Evolutionary conservation across 2,113 vertebrate genomes (phyloP).

Genomic region (Butastur rufipennis): DNA sequence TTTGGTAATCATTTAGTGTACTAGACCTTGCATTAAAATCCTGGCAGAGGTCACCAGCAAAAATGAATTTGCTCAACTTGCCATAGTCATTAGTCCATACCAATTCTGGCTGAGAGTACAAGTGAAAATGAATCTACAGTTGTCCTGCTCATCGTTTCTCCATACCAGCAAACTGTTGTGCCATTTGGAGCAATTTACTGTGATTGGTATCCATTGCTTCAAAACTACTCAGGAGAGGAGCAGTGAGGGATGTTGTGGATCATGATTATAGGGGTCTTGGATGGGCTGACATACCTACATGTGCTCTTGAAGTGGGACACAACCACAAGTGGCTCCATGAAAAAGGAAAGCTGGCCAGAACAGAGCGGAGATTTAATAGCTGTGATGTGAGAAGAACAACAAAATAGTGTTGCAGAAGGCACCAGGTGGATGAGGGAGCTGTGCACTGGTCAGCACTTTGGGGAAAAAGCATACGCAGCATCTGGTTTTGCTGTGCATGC

Average conservation of each 20-base stretch:
- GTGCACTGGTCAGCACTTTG: neutral
- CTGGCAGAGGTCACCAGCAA: constrained; percentile 32
- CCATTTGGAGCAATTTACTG: constrained; percentile 15
- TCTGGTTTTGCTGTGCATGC: neutral
- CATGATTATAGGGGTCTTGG: neutral
- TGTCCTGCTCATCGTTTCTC: constrained; percentile 18
- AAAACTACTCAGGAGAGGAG: neutral
- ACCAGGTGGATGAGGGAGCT: neutral
- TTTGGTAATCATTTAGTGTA: neutral
- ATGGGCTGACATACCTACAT: neutral
- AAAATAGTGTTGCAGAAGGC: neutral
- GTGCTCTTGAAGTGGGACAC: neutral
- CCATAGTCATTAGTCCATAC: neutral
- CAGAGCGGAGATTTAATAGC: neutral
- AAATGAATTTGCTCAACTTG: constrained; percentile 30
- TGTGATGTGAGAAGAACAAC: neutral
- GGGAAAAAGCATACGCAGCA: neutral
- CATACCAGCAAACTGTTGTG: neutral
- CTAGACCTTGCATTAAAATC: constrained; percentile 13
- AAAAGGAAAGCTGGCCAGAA: neutral
- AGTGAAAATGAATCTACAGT: constrained; percentile 34
- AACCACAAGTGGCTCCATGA: neutral
- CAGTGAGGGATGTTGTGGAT: neutral
- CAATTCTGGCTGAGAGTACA: neutral
- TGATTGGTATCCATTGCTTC: neutral